These are phyloP conservation scores for Neomicropteryx cornuta DNA, from an alignment of 1,140 invertebrate species.

Conservation along the genomic window DNA sequence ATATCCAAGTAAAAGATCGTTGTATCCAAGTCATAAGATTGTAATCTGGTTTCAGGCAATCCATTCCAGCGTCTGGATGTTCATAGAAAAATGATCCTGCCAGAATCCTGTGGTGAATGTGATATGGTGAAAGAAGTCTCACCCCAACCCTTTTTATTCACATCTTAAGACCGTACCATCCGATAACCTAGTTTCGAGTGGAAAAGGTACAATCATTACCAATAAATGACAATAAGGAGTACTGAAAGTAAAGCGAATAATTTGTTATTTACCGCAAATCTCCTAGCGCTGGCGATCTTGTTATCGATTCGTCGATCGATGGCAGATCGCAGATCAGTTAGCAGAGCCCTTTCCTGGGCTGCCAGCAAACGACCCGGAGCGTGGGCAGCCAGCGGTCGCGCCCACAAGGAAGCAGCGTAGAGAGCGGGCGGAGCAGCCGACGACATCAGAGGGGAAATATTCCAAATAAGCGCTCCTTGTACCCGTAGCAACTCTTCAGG, in stretches of 20 bases:
- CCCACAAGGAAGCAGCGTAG: conserved; percentile 89
- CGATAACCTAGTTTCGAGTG: too few relatives aligned
- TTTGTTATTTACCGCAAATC: conserved; percentile 70
- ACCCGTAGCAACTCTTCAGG: conserved; percentile 88
- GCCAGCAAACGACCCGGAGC: conserved; percentile 65
- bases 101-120: too few relatives aligned
- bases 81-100: too few relatives aligned
- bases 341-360: conserved; percentile 79
- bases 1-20: too few relatives aligned
- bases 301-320: conserved; percentile 85
- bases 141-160: too few relatives aligned
- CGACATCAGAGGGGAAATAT: conserved; percentile 88
- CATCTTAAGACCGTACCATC: too few relatives aligned
- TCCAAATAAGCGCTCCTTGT: conserved; percentile 90
- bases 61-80: too few relatives aligned
- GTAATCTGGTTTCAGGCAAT: too few relatives aligned
- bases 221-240: too few relatives aligned
- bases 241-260: neutral
- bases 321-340: conserved; percentile 72
- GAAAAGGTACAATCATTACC: too few relatives aligned
- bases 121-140: too few relatives aligned
- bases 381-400: conserved; percentile 68
- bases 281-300: conserved; percentile 83
- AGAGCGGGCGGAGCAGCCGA: conserved; percentile 88
- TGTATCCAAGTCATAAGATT: too few relatives aligned